These are phyloP conservation scores for Loripinus fragilis DNA, from an alignment of 2,888 invertebrate species.

Conservation along the genomic window DNA sequence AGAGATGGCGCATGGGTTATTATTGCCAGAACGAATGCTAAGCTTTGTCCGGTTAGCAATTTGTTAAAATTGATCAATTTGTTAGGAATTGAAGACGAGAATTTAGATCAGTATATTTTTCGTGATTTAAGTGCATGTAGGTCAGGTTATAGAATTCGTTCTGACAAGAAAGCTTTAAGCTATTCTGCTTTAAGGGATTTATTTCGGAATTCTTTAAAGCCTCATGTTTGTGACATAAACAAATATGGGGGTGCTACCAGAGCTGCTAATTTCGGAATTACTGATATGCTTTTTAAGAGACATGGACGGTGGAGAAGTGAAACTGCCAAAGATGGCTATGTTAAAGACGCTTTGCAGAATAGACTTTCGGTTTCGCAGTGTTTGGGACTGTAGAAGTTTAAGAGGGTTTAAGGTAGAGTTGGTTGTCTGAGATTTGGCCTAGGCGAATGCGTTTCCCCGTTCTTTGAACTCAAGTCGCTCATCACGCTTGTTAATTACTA, in stretches of 20 bases:
- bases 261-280: no score
- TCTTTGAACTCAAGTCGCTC: no score
- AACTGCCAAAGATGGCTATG: no score
- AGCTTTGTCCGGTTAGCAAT: conserved; percentile 28
- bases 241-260: conserved; percentile 35
- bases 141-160: conserved; percentile 12
- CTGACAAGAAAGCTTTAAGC: conserved; percentile 8
- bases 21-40: conserved; percentile 24
- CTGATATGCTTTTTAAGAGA: no score
- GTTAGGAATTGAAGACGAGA: background rate
- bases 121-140: conserved; percentile 2
- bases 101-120: conserved; percentile 17
- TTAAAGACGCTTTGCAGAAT: no score
- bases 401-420: no score
- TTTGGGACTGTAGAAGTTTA: no score
- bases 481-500: no score
- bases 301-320: no score
- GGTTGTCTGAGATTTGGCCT: no score
- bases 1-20: conserved; percentile 36
- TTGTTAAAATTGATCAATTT: background rate
- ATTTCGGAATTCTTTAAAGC: conserved; percentile 32
- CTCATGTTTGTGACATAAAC: conserved; percentile 29
- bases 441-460: no score
- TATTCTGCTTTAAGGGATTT: conserved; percentile 33
- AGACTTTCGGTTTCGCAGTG: no score